phyloP scores from a whole-genome alignment of 1,140 invertebrate species.

The Lerema accius region DNA sequence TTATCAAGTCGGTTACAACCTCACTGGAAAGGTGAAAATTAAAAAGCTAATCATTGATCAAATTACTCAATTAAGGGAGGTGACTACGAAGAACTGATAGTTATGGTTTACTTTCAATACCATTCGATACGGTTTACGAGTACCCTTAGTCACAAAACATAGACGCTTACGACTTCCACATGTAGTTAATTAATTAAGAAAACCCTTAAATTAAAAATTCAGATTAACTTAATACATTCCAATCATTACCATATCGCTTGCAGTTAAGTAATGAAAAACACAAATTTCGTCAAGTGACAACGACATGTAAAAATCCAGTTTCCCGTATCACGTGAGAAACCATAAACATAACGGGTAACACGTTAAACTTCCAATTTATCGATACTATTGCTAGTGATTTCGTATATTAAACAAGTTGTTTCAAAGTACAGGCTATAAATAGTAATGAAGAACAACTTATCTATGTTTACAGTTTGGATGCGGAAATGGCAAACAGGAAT shows the following conservation, averaged over 20 bases:
- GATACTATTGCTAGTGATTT: conserved; percentile 11
- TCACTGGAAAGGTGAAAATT: too few species aligned
- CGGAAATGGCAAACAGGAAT: neutral
- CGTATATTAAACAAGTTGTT: conserved; percentile 19
- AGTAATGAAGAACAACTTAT: conserved; percentile 14
- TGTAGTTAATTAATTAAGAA: neutral
- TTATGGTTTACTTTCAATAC: too few species aligned
- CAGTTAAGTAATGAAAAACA: conserved; percentile 29
- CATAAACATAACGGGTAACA: conserved; percentile 37
- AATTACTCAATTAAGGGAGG: too few species aligned
- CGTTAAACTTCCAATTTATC: conserved; percentile 36
- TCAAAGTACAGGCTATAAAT: conserved; percentile 10
- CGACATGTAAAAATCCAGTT: conserved; percentile 31
- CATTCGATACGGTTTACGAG: too few species aligned
- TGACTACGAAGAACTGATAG: too few species aligned
- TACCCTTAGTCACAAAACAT: neutral
- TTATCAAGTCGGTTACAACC: too few species aligned
- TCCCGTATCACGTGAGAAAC: conserved; percentile 20
- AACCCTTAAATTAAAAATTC: neutral
- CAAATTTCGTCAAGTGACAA: conserved; percentile 25
- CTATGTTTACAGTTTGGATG: conserved; percentile 5
- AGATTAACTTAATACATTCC: conserved; percentile 25
- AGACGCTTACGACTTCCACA: neutral
- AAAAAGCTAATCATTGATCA: too few species aligned
- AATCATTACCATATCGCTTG: conserved; percentile 27